Evolutionary conservation across 2,888 invertebrate genomes (phyloP), one percentile per base, ranked within the genome.

Genomic region (Eupithecia pulchellata): DNA sequence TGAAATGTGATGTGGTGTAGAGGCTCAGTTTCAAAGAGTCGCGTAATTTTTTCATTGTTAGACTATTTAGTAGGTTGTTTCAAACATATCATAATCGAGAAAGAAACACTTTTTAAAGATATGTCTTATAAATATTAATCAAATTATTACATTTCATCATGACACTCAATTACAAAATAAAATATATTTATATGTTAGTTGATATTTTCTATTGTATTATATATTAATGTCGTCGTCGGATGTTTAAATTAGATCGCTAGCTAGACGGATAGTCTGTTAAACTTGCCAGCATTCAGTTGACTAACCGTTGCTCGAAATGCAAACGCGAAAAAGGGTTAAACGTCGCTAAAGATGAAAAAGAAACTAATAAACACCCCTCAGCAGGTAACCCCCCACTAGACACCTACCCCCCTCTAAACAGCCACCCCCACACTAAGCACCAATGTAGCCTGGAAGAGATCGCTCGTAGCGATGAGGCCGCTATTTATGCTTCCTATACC

Each of bases 31-130:
- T 52, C 11, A 25, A 52, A 1, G 25, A 52, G 52, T 25, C 52
- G 52, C 25, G 52, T 52, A 52, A 52, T 52, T 5, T 52, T 52
- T 52, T 25, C 9, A 20, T 52, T 25, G 1, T 52, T 25, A 52
- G 52, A 52, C 52, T 25, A 47, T 47, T 47, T 20, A 13, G 29
- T 57, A 58, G 74, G 75, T 77, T 77, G 76, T 77, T 73, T 62
- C 65, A 25, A 67, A 76, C 77, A 75, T 77, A 77, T 77, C 75
- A 74, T 34, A 17, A 17, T 29, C 29, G 6, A 57, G 29, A 57
- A 57, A 17, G 29, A 57, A 57, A 29, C 57, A 17, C n/a, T n/a
- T 57, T 57, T 57, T 57, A 13, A 52, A 25, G 25, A 52, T 20
- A 57, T 6, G 9, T 8, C 29, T 55, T 17, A 29, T 29, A 52